Conservation (phyloP, 2,797 vertebrate genomes). For the Coendou prehensilis region DNA sequence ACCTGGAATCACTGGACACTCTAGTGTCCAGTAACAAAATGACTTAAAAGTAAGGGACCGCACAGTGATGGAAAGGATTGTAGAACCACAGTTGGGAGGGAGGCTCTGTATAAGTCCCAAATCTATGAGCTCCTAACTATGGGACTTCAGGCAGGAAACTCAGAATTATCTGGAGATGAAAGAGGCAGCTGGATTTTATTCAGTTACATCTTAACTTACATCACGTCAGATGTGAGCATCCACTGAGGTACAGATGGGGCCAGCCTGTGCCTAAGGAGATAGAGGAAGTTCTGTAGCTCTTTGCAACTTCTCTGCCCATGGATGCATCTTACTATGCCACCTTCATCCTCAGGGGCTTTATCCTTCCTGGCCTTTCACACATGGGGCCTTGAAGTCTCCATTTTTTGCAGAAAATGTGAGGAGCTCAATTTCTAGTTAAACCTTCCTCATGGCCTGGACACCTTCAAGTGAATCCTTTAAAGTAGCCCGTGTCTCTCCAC, state of each 20-base stretch:
- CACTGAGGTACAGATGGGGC: rapidly evolving
- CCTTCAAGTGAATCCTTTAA: background rate
- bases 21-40: background rate
- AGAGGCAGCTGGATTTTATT: background rate
- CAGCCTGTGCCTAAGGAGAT: background rate
- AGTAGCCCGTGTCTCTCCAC: background rate
- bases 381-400: background rate
- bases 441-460: background rate
- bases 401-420: background rate
- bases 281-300: background rate
- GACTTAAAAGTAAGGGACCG: background rate
- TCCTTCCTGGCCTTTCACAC: background rate
- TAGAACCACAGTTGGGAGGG: background rate
- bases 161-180: background rate
- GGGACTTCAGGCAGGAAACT: background rate
- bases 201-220: background rate
- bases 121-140: background rate
- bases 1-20: background rate
- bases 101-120: background rate
- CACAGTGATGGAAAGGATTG: background rate
- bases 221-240: background rate
- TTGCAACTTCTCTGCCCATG: background rate
- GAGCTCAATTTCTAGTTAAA: background rate
- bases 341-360: background rate
- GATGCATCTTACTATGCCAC: background rate